Evolutionary conservation across 1,140 invertebrate species (phyloP).

Genomic region (Lordiphosa clarofinis): DNA sequence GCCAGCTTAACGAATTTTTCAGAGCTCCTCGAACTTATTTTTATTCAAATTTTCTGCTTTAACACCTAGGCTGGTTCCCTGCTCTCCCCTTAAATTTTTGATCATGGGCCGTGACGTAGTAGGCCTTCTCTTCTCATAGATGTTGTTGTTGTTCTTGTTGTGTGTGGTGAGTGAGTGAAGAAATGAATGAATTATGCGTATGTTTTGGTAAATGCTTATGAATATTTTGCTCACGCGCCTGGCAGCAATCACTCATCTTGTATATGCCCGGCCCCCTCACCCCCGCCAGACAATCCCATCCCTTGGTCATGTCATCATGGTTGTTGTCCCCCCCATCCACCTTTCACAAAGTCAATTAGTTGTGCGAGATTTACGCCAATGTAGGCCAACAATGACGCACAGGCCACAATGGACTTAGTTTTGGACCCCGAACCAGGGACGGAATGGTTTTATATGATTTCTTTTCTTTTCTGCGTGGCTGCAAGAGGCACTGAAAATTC

Average conservation of each 20-base stretch:
- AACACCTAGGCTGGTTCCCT: constrained; percentile 4
- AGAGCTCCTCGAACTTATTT: background rate
- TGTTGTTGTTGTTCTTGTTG: background rate
- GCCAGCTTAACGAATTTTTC: too few species aligned
- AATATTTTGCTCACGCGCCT: constrained; percentile 73
- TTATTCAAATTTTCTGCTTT: constrained; percentile 4
- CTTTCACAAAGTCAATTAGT: constrained; percentile 62
- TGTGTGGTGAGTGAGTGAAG: constrained; percentile 11
- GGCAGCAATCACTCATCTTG: constrained; percentile 71
- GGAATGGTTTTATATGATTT: constrained; percentile 47
- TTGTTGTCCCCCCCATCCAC: constrained; percentile 20
- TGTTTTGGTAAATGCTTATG: constrained; percentile 52
- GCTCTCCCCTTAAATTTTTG: constrained; percentile 1
- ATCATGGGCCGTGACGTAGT: constrained; percentile 8
- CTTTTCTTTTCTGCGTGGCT: constrained; percentile 31
- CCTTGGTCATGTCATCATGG: constrained; percentile 41
- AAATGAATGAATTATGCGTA: constrained; percentile 58
- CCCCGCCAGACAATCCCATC: constrained; percentile 24
- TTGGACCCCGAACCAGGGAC: constrained; percentile 26
- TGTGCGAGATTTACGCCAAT: constrained; percentile 56
- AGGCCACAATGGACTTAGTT: constrained; percentile 47
- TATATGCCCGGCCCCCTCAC: background rate
- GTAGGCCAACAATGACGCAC: constrained; percentile 73
- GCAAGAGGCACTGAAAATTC: constrained; percentile 21
- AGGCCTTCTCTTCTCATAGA: background rate